Evolutionary conservation across 2,797 vertebrate species (phyloP), one percentile per base, ranked within the genome.

Genomic region (Pseudopleuronectes americanus): DNA sequence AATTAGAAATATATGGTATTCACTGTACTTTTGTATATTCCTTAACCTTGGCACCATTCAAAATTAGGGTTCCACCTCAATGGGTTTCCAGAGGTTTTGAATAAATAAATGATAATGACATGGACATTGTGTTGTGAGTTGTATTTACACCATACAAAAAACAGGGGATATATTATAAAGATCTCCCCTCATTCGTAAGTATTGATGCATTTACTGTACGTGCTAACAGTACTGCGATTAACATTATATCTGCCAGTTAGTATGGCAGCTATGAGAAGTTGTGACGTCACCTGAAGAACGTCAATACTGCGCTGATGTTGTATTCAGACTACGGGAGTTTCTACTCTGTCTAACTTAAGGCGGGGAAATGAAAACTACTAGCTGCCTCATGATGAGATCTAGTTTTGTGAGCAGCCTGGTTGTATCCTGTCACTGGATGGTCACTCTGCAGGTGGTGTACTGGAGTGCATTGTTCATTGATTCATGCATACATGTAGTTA

Each of bases 401-500:
- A 45, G 43, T 16, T 41, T 41, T 16, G 16, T 41, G 13, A 41
- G 14, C 31, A 57, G 24, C 24, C 54, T 48, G 68, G 8, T 47
- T 52, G 62, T 45, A 19, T 64, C 41, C 6, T 54, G 21, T 51
- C 43, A 52, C 9, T 64, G 17, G 43, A 45, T 45, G 17, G 16
- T 38, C 36, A 13, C 12, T 38, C 36, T 38, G 36, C 36, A 13
- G 12, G 10, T 38, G 36, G 36, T 45, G 17, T 45, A 45, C 43
- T 19, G 6, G 22, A 21, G 33, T 38, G n/a, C 31, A 56, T 56
- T 31, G 23, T 70, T 55, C 41, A 48, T 43, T 45, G 51, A 48
- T 55, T 36, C 33, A 63, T 57, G 24, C 48, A 59, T 55, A 24
- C 16, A 5, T 68, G 36, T 38, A 26, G 4, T 58, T 68, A 47